Evolutionary conservation across 2,113 vertebrate genomes (phyloP).

Genomic region (Caretta caretta): DNA sequence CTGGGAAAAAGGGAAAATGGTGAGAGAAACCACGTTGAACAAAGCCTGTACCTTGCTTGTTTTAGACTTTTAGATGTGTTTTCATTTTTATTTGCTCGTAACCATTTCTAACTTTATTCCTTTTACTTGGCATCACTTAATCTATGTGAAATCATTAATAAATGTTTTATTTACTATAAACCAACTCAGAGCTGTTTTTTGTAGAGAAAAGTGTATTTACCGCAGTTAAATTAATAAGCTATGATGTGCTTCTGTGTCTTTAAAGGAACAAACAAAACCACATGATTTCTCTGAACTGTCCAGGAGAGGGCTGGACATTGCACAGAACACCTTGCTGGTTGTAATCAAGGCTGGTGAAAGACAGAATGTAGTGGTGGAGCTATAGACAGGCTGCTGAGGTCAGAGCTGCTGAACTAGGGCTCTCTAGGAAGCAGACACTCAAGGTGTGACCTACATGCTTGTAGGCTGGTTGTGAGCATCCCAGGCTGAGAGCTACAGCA

Average conservation of each 20-base stretch:
- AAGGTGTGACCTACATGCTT: neutral
- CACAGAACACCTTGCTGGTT: neutral
- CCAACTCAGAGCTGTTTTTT: neutral
- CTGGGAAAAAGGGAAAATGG: neutral
- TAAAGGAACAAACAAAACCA: neutral
- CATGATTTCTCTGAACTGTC: neutral
- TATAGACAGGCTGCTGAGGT: neutral
- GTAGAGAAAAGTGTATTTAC: neutral
- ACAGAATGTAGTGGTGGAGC: neutral
- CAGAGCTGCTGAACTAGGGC: neutral
- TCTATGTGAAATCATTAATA: neutral
- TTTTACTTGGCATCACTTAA: neutral
- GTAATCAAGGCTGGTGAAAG: neutral
- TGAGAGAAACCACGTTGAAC: neutral
- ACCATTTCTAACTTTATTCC: neutral
- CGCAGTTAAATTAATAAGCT: neutral
- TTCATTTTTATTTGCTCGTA: neutral
- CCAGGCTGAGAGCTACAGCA: neutral
- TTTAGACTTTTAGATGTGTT: neutral
- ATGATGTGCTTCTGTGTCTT: neutral
- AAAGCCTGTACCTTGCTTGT: neutral
- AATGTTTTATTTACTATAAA: neutral
- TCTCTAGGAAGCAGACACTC: neutral
- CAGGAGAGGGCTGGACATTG: neutral
- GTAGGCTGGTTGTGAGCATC: neutral